phyloP scores from a whole-genome alignment of 2,888 invertebrate species.

The Drosophila anceps region DNA sequence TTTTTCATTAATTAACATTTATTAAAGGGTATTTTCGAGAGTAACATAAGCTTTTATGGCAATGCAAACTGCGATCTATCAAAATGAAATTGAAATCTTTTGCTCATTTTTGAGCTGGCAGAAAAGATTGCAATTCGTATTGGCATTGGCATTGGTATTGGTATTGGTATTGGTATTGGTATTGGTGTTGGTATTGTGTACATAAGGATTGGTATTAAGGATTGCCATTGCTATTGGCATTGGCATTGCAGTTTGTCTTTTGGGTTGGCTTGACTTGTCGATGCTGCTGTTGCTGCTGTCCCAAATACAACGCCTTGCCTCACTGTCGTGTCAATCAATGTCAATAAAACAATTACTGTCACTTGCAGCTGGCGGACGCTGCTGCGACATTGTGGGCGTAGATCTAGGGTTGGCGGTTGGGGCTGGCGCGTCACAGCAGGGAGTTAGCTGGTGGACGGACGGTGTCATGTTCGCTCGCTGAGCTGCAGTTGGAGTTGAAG shows the following conservation, averaged over 20 bases:
- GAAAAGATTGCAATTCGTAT: constrained; percentile 33
- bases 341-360: constrained; percentile 84
- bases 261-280: constrained; percentile 67
- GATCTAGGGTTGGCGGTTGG: neutral
- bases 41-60: constrained; percentile 9
- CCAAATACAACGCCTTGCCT: constrained; percentile 18
- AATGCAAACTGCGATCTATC: constrained; percentile 72
- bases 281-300: constrained; percentile 1
- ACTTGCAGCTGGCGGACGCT: constrained; percentile 71
- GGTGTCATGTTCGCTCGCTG: constrained; percentile 56
- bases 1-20: no score
- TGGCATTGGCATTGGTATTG: constrained; percentile 56
- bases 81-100: constrained; percentile 82
- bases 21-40: constrained; percentile 35
- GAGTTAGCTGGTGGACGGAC: constrained; percentile 29
- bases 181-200: constrained; percentile 10
- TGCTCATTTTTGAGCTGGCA: constrained; percentile 77
- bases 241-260: constrained; percentile 80
- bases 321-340: constrained; percentile 81
- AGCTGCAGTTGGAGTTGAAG: constrained; percentile 19
- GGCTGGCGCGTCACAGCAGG: neutral
- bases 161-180: neutral
- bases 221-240: constrained; percentile 32
- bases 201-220: constrained; percentile 12
- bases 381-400: constrained; percentile 8